Evolutionary conservation across 1,140 invertebrate genomes (phyloP).

Genomic region (Brachionus asplanchnoidis): DNA sequence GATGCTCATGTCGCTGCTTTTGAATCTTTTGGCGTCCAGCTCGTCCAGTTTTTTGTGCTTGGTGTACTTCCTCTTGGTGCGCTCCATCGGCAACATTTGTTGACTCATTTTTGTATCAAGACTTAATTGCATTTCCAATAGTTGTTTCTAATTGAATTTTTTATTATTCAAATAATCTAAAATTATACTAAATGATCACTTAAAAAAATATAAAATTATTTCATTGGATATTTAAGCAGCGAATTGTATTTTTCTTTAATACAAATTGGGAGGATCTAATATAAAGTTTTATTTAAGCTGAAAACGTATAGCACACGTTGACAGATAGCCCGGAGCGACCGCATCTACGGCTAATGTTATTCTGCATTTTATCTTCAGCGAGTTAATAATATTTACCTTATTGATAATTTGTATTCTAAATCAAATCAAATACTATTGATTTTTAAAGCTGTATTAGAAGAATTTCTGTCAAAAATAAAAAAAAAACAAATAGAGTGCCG

Average conservation of each 20-base stretch:
- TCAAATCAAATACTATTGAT: not conserved
- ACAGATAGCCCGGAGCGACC: not conserved
- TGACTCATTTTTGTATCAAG: not conserved
- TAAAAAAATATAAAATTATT: not conserved
- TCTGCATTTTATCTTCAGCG: constrained; percentile 11
- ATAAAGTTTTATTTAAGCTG: not conserved
- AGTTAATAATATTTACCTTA: constrained; percentile 19
- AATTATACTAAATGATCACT: not conserved
- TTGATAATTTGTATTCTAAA: constrained; percentile 7
- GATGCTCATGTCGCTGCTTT: not conserved
- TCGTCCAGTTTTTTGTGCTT: constrained; percentile 5
- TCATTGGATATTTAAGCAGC: not conserved
- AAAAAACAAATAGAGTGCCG: not conserved
- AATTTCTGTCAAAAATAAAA: constrained; percentile 17
- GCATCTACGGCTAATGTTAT: not conserved
- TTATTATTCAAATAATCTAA: constrained; percentile 12
- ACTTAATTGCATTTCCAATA: constrained; percentile 6
- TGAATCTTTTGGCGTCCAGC: not conserved
- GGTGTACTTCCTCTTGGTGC: constrained; percentile 10
- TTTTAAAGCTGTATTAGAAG: not conserved
- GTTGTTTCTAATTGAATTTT: not conserved
- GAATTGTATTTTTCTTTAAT: not conserved
- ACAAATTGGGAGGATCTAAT: constrained; percentile 9
- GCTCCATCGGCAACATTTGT: not conserved
- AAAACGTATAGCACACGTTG: not conserved